Evolutionary conservation across 1,140 invertebrate genomes (phyloP).

Genomic region (Lasioglossum baleicum): DNA sequence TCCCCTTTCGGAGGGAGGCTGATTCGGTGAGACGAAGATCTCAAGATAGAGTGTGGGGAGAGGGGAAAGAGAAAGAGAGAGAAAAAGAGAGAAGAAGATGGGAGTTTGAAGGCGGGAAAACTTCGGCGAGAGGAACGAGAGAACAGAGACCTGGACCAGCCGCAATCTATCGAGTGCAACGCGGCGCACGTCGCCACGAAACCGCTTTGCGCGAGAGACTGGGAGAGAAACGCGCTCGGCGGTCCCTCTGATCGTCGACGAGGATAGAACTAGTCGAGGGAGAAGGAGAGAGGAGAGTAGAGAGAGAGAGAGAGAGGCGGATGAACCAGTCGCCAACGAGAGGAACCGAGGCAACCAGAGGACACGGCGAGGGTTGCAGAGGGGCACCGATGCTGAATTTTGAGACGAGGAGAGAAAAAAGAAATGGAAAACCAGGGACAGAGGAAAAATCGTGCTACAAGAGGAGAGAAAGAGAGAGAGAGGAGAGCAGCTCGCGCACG

Average conservation of each 20-base stretch:
- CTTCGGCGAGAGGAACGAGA: background rate
- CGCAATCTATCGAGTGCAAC: conserved; percentile 42
- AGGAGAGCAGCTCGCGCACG: conserved; percentile 26
- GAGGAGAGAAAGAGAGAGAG: background rate
- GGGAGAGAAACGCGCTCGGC: conserved; percentile 48
- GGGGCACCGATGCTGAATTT: background rate
- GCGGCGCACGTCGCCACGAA: conserved; percentile 44
- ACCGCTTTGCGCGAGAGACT: conserved; percentile 63
- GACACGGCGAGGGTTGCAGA: background rate
- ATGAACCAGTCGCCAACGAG: background rate
- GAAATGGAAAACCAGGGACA: background rate
- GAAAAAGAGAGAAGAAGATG: background rate
- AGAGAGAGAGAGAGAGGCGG: background rate
- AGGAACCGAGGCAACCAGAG: background rate
- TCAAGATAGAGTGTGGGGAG: background rate
- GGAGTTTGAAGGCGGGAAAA: background rate
- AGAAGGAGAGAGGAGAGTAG: background rate
- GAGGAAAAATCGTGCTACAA: background rate
- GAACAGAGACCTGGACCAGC: conserved; percentile 56
- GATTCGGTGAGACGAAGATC: background rate
- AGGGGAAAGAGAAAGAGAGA: no score
- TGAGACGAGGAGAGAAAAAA: conserved; percentile 1
- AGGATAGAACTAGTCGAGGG: conserved; percentile 12
- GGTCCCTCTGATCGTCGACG: conserved; percentile 37
- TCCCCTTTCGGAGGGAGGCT: background rate